A percentile compares a stretch with the other conserved stretches of the same genome.
These are phyloP conservation scores for Alces alces DNA, from an alignment of 2,113 vertebrate species.

Conservation along the genomic window DNA sequence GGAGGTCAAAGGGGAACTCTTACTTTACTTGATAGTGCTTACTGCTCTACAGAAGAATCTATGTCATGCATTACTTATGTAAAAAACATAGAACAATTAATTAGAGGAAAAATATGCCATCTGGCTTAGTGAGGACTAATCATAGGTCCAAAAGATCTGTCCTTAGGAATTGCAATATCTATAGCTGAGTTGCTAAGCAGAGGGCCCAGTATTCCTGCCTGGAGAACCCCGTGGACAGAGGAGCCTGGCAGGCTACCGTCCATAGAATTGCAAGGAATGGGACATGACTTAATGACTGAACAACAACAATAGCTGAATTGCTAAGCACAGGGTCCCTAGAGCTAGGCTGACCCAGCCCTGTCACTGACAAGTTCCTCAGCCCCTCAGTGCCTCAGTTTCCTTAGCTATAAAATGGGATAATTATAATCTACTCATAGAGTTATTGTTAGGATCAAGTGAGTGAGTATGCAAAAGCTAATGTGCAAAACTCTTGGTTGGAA, in stretches of 20 bases:
- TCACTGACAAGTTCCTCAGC: not conserved
- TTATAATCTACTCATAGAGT: not conserved
- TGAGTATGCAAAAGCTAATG: not conserved
- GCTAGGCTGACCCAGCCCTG: not conserved
- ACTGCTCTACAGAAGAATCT: not conserved
- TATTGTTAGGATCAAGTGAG: not conserved
- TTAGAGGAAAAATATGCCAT: not conserved
- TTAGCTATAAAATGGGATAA: not conserved
- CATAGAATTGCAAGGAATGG: not conserved
- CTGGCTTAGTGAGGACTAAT: not conserved
- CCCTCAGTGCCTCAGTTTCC: not conserved
- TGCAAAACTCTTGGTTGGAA: not conserved
- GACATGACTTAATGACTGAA: not conserved
- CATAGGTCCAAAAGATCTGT: not conserved
- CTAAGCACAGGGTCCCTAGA: not conserved
- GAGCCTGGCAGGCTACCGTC: not conserved
- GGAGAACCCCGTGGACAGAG: not conserved
- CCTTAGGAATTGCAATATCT: not conserved
- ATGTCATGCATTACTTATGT: not conserved
- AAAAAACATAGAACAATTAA: slow-evolving; percentile 1
- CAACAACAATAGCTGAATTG: not conserved
- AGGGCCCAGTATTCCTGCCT: not conserved
- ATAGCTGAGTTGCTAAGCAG: not conserved
- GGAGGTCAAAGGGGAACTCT: not conserved
- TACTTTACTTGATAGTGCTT: not conserved